These are phyloP conservation scores for Callipepla squamata DNA, from an alignment of 2,113 vertebrate genomes.

Conservation along the genomic window DNA sequence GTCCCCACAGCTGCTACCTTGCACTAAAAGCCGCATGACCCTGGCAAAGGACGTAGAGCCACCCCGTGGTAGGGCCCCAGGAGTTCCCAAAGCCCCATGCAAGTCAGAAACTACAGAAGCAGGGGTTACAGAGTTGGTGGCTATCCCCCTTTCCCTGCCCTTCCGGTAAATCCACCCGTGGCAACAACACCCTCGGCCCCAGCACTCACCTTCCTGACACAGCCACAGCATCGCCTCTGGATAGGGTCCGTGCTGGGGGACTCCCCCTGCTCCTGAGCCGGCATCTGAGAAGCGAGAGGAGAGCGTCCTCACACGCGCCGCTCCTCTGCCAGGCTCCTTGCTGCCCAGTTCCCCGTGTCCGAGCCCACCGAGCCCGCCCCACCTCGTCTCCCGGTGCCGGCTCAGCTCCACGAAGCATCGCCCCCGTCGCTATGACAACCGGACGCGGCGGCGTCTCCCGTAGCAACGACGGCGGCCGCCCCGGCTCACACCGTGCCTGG, in stretches of 20 bases:
- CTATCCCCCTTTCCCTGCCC: not conserved
- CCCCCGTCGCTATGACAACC: not conserved
- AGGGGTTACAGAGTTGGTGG: not conserved
- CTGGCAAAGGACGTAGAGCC: not conserved
- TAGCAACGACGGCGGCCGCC: conserved; percentile 56
- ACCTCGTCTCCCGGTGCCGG: not conserved
- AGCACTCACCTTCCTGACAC: conserved; percentile 38
- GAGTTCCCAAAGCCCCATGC: not conserved
- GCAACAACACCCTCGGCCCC: not conserved
- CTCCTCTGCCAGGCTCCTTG: not conserved
- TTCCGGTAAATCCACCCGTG: not conserved
- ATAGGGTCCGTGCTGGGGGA: not conserved
- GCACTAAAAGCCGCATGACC: not conserved
- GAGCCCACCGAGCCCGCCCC: not conserved
- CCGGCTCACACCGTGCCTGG: not conserved
- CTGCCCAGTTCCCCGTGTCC: accelerated
- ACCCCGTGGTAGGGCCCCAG: not conserved
- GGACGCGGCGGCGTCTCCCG: not conserved
- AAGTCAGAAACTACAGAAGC: not conserved
- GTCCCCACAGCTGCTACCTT: not conserved
- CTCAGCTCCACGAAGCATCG: too few species aligned
- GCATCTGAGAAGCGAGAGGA: conserved; percentile 23
- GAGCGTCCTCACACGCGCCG: not conserved
- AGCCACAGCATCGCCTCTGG: not conserved
- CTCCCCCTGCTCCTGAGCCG: not conserved